Base-by-base conservation (phyloP, 2,797 vertebrate genomes). In the Centroberyx gerrardi region DNA sequence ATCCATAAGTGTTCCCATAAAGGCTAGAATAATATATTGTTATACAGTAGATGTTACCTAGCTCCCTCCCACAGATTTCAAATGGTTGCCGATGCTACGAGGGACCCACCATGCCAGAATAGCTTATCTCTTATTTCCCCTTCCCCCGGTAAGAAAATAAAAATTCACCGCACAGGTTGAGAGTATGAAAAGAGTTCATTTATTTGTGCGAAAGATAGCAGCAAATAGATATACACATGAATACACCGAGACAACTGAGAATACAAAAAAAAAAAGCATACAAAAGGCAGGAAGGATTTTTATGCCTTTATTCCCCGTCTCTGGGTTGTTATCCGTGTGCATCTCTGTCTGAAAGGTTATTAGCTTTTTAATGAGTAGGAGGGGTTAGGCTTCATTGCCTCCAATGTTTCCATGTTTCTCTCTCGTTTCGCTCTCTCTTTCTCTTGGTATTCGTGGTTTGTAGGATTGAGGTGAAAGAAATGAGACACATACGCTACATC, bases 1-100 rank as follows among this genome's bases (percentile, higher is more conserved):
- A 22, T n/a, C 17, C 62, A 65, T 36, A 12, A 65, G 48, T 29
- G 10, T 29, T 28, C 62, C 14, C 46, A 51, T 64, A 51, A 64
- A 64, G 17, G 8, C 17, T 0, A 1, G 28, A 64, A 51, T 18
- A 33, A 64, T 51, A 14, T 64, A 12, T 31, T 18, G 13, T 29
- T 7, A 28, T 3, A 8, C 36, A 38, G 40, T 12, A 13, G 40
- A 42, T 13, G 8, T 31, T 48, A 17, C n/a, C 6, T n/a, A n/a
- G 15, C 17, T 49, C 17, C 17, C 15, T n/a, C 6, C 46, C 3
- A 49, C 15, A 6, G 6, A 8, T 17, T n/a, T 49, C 46, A 5
- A n/a, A 8, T n/a, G 17, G 46, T 8, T n/a, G 9, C 8, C 46
- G 5, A n/a, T 13, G 44, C 44, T 46, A 10, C 2, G 12, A 49